Evolutionary conservation across 92 coral and sea anemone genomes (phyloP).

Genomic region (Ricordea florida): DNA sequence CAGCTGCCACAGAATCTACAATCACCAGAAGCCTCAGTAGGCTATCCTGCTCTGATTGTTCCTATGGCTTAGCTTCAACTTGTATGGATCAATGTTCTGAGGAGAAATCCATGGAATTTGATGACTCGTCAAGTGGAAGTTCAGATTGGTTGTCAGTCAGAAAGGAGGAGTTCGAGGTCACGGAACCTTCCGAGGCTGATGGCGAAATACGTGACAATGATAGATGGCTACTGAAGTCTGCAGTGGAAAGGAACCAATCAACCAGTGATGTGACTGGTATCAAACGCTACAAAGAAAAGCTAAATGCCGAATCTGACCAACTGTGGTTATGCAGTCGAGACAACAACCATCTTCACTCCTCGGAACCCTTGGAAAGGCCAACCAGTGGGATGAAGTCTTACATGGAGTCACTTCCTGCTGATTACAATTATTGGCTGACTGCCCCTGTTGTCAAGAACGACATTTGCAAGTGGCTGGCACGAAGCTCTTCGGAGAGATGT

Average conservation of each 20-base stretch:
- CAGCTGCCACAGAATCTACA: neutral
- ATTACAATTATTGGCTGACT: slow-evolving; percentile 68
- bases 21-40: slow-evolving; percentile 27
- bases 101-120: neutral
- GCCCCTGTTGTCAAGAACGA: slow-evolving; percentile 29
- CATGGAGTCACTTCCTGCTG: slow-evolving; percentile 56
- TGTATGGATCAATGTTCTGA: neutral
- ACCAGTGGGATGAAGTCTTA: slow-evolving; percentile 53
- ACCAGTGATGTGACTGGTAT: slow-evolving; percentile 38
- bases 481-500: slow-evolving; percentile 73
- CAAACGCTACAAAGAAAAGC: slow-evolving; percentile 27
- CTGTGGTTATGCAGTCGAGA: slow-evolving; percentile 51
- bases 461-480: slow-evolving; percentile 83
- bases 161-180: slow-evolving; percentile 27
- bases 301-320: slow-evolving; percentile 44
- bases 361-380: neutral
- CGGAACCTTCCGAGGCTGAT: neutral
- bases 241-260: neutral
- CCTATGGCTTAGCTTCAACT: slow-evolving; percentile 11
- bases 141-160: slow-evolving; percentile 66
- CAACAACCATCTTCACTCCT: neutral
- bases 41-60: slow-evolving; percentile 29
- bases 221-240: slow-evolving; percentile 2
- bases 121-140: slow-evolving; percentile 28
- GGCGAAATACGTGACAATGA: neutral